Base-by-base conservation (phyloP, 2,113 vertebrate species). In the Pterocles burchelli region DNA sequence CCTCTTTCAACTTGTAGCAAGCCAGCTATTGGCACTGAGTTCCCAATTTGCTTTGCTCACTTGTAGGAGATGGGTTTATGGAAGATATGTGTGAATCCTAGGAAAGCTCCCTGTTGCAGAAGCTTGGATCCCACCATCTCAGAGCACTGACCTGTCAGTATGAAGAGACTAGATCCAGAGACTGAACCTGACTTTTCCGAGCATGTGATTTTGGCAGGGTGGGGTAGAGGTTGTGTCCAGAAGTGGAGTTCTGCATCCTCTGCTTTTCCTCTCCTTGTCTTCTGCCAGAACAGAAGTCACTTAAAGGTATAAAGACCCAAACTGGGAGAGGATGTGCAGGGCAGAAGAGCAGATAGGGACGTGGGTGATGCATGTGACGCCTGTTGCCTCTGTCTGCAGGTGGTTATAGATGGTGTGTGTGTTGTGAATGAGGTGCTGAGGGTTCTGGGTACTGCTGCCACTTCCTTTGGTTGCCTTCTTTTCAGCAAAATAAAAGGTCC, bases 31-130 rank as follows among this genome's bases (percentile, higher is more conserved):
- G 10, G 54, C 43, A 19, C 13, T 1, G 25, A 48, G 21, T 13
- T 72, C 28, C 29, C 61, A 41, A 25, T 16, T 6, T 0, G 6
- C 51, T 65, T 17, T 0, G 0, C 58, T 28, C 1, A 0, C 63
- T 71, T 1, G 1, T 38, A 13, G 80, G 55, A 18, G 3, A 3
- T 8, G 55, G 11, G 3, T 55, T 83, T 83, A 33, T 65, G 65
- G 79, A 57, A 36, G 62, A 11, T 46, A 16, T 1, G 2, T 46
- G 18, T 55, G 79, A 33, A 55, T 49, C 34, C 45, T n/a, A 34
- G 68, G 38, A 66, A 38, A 43, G n/a, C 26, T 84, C 13, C 31
- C 16, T 1, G 0, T 41, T 86, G 58, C 9, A 22, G 49, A 41
- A 85, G 24, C 41, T 66, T n/a, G 52, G 33, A 57, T 92, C 36